Percentiles rank a stretch among this genome's conserved stretches.
These are phyloP conservation scores for Corbicula japonica DNA, from an alignment of 2,888 invertebrate species.

Conservation along the genomic window DNA sequence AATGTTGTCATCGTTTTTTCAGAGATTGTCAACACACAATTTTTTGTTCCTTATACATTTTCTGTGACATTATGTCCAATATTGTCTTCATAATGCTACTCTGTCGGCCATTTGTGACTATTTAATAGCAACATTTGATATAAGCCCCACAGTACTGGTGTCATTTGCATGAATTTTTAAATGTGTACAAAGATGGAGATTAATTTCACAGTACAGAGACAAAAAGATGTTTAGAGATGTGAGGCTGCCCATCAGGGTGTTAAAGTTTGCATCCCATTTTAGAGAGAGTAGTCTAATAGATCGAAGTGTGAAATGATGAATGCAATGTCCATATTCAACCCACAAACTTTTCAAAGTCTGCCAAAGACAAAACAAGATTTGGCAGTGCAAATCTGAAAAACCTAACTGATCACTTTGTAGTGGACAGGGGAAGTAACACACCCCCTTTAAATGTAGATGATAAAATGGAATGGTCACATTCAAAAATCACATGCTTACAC, in stretches of 20 bases:
- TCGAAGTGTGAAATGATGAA: slow-evolving; percentile 40
- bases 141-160: slow-evolving; percentile 20
- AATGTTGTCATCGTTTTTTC: slow-evolving; percentile 27
- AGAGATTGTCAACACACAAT: slow-evolving; percentile 33
- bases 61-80: slow-evolving; percentile 45
- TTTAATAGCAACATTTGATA: slow-evolving; percentile 44
- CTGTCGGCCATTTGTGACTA: slow-evolving; percentile 31
- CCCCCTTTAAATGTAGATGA: slow-evolving; percentile 24
- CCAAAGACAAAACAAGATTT: slow-evolving; percentile 31
- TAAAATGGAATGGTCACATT: slow-evolving; percentile 29
- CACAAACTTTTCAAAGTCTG: slow-evolving; percentile 28
- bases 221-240: slow-evolving; percentile 23
- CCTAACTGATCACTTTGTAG: slow-evolving; percentile 26
- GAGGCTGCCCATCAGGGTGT: slow-evolving; percentile 28
- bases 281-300: slow-evolving; percentile 12
- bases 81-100: slow-evolving; percentile 30
- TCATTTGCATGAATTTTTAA: slow-evolving; percentile 25
- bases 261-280: slow-evolving; percentile 17
- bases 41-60: slow-evolving; percentile 40
- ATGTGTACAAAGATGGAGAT: slow-evolving; percentile 8
- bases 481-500: slow-evolving; percentile 44
- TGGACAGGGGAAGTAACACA: slow-evolving; percentile 33
- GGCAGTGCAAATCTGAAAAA: slow-evolving; percentile 13
- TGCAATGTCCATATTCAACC: slow-evolving; percentile 40
- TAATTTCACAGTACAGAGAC: slow-evolving; percentile 31